Evolutionary conservation across 1,140 invertebrate genomes (phyloP).

Genomic region (Orchestia grillus): DNA sequence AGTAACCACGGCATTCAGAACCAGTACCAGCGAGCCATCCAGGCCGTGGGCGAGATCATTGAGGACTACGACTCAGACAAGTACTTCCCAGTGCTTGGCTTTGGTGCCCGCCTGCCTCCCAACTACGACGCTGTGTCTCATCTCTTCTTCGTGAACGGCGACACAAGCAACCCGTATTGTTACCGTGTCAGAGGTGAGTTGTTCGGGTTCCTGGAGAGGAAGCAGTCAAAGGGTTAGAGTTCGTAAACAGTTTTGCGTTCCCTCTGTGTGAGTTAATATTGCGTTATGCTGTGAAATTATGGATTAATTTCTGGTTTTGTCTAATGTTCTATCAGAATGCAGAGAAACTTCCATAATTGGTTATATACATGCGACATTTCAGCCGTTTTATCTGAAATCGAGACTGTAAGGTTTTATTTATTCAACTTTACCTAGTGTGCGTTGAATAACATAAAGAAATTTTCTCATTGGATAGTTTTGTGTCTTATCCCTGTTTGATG

Average conservation of each 20-base stretch:
- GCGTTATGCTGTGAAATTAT: not conserved
- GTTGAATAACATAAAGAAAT: too few species aligned
- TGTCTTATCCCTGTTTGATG: too few species aligned
- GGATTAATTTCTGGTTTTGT: not conserved
- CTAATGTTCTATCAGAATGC: not conserved
- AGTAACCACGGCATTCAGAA: constrained; percentile 71
- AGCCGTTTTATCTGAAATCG: too few species aligned
- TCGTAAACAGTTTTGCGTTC: not conserved
- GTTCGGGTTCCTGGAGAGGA: not conserved
- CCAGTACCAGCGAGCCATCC: constrained; percentile 77
- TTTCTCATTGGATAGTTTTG: too few species aligned
- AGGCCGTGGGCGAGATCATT: constrained; percentile 77
- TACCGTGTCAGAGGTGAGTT: constrained; percentile 70
- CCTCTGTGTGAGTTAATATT: not conserved
- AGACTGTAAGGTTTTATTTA: too few species aligned
- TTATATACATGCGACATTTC: not conserved
- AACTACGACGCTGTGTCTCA: constrained; percentile 74
- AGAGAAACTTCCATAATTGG: not conserved
- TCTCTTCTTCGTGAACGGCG: constrained; percentile 76
- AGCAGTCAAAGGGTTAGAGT: not conserved
- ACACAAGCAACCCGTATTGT: constrained; percentile 76
- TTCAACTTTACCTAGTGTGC: too few species aligned
- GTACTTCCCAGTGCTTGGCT: constrained; percentile 76
- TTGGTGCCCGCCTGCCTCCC: constrained; percentile 75
- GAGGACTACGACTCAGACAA: constrained; percentile 77